Evolutionary conservation across 2,113 vertebrate genomes (phyloP).

Genomic region (Sarotherodon lohbergeri): DNA sequence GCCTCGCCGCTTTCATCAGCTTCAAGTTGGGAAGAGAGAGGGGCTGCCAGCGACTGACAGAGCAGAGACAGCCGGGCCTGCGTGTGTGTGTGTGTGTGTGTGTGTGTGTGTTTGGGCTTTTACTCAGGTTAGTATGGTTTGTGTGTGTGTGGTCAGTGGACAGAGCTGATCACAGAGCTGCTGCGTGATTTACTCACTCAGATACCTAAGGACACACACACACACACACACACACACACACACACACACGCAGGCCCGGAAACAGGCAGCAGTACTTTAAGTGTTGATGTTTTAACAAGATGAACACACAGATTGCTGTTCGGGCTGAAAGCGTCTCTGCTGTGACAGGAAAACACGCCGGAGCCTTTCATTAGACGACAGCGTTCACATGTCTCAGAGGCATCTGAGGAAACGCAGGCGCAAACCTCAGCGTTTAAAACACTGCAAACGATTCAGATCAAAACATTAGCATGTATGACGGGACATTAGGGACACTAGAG

Average conservation of each 20-base stretch:
- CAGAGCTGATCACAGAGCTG: background rate
- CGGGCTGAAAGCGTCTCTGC: background rate
- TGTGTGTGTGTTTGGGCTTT: background rate
- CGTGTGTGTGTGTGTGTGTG: background rate
- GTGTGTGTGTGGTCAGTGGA: conserved; percentile 7
- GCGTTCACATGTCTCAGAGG: background rate
- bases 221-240: too few species aligned
- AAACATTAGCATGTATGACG: background rate
- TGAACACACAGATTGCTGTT: background rate
- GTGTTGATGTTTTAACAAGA: conserved; percentile 19
- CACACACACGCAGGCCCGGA: background rate
- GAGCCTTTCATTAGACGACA: background rate
- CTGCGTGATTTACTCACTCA: background rate
- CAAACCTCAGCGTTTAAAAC: background rate
- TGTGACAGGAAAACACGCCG: accelerated
- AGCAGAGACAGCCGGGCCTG: background rate
- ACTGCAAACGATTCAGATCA: background rate
- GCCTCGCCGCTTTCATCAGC: conserved; percentile 10
- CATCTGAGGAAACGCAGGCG: background rate
- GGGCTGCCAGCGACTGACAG: conserved; percentile 13
- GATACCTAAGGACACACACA: background rate
- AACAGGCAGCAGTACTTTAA: background rate
- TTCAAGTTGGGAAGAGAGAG: background rate
- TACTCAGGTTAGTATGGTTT: background rate
- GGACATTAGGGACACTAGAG: background rate